Conservation (phyloP, 2,888 invertebrate genomes). For the Dysmachus trigonus region DNA sequence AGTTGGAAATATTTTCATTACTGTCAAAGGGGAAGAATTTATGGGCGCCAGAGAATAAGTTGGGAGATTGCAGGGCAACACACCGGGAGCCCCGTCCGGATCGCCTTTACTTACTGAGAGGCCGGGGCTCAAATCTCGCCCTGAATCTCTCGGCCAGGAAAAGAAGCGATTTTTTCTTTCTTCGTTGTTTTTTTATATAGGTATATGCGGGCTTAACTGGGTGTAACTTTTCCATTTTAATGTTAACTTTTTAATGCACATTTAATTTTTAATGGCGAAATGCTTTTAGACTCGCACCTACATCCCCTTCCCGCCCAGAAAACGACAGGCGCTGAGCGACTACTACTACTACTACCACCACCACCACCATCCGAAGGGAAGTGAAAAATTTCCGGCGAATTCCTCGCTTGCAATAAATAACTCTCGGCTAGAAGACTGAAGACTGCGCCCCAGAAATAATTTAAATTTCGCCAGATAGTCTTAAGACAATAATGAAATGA, state of each 20-base stretch:
- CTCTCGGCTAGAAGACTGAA: background rate
- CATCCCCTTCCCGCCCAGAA: background rate
- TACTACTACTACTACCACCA: too few species aligned
- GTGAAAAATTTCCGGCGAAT: conserved; percentile 9
- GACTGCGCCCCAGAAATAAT: conserved; percentile 29
- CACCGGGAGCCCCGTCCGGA: background rate
- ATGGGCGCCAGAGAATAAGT: conserved; percentile 41
- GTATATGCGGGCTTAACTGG: background rate
- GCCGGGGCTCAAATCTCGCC: background rate
- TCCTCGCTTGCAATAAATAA: conserved; percentile 31
- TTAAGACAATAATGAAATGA: conserved; percentile 41
- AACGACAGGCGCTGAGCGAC: conserved; percentile 25
- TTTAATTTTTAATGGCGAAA: conserved; percentile 55
- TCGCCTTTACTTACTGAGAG: background rate
- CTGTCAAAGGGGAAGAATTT: conserved; percentile 50
- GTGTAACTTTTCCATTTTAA: conserved; percentile 46
- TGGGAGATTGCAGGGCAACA: background rate
- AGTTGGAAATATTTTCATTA: conserved; percentile 50
- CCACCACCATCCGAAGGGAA: too few species aligned
- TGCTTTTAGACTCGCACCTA: conserved; percentile 40
- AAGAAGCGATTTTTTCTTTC: background rate
- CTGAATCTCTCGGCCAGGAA: background rate
- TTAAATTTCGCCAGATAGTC: conserved; percentile 33
- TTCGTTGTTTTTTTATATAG: too few species aligned
- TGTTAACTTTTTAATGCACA: conserved; percentile 55